phyloP scores from a whole-genome alignment of 37 sponge, comb jelly and placozoan species.

The Chondrilla cf. caribensis region DNA sequence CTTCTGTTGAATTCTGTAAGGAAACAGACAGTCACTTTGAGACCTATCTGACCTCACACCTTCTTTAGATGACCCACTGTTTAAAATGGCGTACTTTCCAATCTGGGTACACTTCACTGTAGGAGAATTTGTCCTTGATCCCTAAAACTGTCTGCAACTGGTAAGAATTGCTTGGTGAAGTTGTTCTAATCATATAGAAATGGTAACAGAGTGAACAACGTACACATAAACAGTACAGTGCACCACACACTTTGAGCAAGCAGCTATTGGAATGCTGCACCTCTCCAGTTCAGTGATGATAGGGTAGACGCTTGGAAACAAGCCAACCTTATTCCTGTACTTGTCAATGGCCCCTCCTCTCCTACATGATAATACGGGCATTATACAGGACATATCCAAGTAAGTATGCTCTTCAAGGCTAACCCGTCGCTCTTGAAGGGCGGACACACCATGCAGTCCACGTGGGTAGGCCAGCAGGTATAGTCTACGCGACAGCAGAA shows the following conservation, averaged over 20 bases:
- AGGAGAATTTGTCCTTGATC: conserved; percentile 6
- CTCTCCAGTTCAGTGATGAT: conserved; percentile 39
- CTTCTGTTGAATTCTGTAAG: conserved; percentile 41
- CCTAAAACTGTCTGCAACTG: conserved; percentile 1
- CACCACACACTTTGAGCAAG: conserved; percentile 54
- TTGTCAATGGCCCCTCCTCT: conserved; percentile 56
- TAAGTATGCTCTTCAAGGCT: too few relatives aligned
- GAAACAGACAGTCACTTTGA: neutral
- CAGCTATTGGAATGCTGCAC: conserved; percentile 46
- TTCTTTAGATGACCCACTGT: neutral
- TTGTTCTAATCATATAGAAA: neutral
- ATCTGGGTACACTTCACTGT: conserved; percentile 13
- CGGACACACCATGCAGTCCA: conserved; percentile 50
- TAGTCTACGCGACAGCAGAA: conserved; percentile 32
- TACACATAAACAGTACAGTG: too few relatives aligned
- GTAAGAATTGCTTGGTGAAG: neutral
- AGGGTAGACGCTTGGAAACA: conserved; percentile 44
- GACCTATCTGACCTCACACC: too few relatives aligned
- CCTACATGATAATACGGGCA: conserved; percentile 1
- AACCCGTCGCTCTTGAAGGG: conserved; percentile 72
- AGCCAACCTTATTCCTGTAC: conserved; percentile 27
- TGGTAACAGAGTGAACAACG: neutral
- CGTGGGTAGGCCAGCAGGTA: conserved; percentile 65
- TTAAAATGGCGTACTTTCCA: neutral
- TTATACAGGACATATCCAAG: too few relatives aligned